phyloP scores from a whole-genome alignment of 1,140 invertebrate species.

The Archivesica marissinica region DNA sequence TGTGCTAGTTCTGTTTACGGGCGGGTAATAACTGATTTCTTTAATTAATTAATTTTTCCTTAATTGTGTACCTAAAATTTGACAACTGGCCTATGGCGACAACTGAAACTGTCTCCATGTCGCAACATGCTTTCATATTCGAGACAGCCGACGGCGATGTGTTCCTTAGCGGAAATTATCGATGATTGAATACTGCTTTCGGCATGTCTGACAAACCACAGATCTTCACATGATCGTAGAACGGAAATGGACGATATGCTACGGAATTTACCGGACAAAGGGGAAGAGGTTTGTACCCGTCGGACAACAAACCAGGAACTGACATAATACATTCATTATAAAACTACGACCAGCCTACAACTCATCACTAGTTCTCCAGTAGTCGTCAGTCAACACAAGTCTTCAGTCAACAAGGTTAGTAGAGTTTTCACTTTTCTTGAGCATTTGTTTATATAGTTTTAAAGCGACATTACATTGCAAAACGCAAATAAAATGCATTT shows the following conservation, averaged over 20 bases:
- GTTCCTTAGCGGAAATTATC: too few species aligned
- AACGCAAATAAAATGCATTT: too few species aligned
- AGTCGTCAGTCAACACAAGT: slow-evolving; percentile 21
- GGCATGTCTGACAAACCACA: too few species aligned
- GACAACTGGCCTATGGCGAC: background rate
- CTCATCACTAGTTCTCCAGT: background rate
- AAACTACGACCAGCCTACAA: background rate
- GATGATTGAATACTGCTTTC: too few species aligned
- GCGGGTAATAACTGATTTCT: too few species aligned
- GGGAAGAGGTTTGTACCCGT: background rate
- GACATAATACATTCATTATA: background rate
- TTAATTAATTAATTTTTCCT: too few species aligned
- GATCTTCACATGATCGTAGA: too few species aligned
- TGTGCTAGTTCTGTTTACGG: too few species aligned
- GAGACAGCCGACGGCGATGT: background rate
- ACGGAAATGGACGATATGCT: background rate
- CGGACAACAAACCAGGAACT: background rate
- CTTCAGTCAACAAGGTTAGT: background rate
- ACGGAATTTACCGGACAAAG: background rate
- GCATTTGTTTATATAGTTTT: too few species aligned
- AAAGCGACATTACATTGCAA: too few species aligned
- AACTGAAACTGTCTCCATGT: background rate
- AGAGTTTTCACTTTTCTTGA: too few species aligned
- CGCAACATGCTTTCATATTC: background rate
- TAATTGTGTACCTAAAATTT: too few species aligned